Evolutionary conservation across 1,140 invertebrate species (phyloP).

Genomic region (Lasaia peninsularis): DNA sequence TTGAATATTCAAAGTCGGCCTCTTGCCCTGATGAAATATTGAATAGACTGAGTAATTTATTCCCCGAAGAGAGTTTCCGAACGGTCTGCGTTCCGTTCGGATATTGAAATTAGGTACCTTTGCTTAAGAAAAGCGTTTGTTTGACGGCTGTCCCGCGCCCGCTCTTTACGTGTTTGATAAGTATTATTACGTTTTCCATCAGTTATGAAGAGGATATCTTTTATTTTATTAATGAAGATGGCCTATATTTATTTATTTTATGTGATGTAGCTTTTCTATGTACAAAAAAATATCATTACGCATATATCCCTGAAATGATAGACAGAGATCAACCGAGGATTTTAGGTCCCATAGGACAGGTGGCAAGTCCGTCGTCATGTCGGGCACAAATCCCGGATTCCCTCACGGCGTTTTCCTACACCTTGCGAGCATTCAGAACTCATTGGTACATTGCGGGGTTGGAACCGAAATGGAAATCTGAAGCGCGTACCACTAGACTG

Average conservation of each 20-base stretch:
- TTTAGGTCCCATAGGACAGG: too few relatives aligned
- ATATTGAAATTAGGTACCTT: conserved; percentile 76
- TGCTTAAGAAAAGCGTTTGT: conserved; percentile 58
- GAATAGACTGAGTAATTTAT: conserved; percentile 74
- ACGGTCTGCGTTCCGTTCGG: conserved; percentile 59
- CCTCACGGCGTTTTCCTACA: too few relatives aligned
- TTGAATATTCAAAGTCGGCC: conserved; percentile 72
- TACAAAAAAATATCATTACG: too few relatives aligned
- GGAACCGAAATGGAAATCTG: too few relatives aligned
- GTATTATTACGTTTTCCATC: conserved; percentile 15
- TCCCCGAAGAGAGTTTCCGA: conserved; percentile 63
- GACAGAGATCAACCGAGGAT: too few relatives aligned
- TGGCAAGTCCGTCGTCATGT: too few relatives aligned
- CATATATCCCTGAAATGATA: too few relatives aligned
- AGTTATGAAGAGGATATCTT: conserved; percentile 11
- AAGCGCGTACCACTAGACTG: too few relatives aligned
- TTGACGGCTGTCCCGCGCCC: conserved; percentile 39
- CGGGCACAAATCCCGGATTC: too few relatives aligned
- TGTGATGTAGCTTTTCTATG: too few relatives aligned
- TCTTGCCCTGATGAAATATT: conserved; percentile 72
- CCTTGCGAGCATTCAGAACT: too few relatives aligned
- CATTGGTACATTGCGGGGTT: too few relatives aligned
- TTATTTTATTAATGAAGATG: conserved; percentile 6
- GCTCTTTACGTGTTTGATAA: conserved; percentile 13
- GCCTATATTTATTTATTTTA: background rate